Evolutionary conservation across 2,797 vertebrate species (phyloP), one percentile per base, ranked within the genome.

Genomic region (Aselliscus stoliczkanus): DNA sequence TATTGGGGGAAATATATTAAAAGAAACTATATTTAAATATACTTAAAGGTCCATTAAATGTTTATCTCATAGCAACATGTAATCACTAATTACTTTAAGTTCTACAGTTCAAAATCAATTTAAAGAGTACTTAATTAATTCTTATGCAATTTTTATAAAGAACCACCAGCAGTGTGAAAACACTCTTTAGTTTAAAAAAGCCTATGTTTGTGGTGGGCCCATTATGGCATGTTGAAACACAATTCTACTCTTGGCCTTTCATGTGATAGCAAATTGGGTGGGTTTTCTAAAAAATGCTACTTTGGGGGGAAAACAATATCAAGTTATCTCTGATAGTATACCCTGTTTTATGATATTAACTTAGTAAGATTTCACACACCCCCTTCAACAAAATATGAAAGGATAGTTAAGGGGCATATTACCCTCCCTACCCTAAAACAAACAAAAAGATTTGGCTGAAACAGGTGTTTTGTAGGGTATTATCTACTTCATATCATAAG

Each of bases 251-350:
- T 73, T 27, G 11, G 7, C 34, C 10, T 96, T 86, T 87, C 44
- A 70, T 91, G 94, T 93, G 47, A 52, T 93, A 91, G 81, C 88
- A 89, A 75, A 91, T 76, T 93, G 37, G 42, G 31, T 92, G 54
- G n/a, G n/a, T 27, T 88, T 94, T 92, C 87, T 85, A 94, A 80
- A 80, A 95, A 92, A 75, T 27, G 5, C 34, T 82, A 77, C 25
- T 88, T 81, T 89, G 60, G 20, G 47, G 37, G 25, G 27, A 82
- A 94, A 87, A 29, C 52, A 84, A 20, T 72, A 69, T 31, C 2
- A 52, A 56, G 44, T 70, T 90, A 70, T 90, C 60, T 77, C 82
- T 79, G 70, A 85, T 76, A 72, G 27, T 52, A 47, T 34, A 31
- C 5, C 18, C 29, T 94, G 9, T 69, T 86, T 88, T 77, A 23